These are phyloP conservation scores for Scaptomyza graminum DNA, from an alignment of 1,140 invertebrate genomes.

Conservation along the genomic window DNA sequence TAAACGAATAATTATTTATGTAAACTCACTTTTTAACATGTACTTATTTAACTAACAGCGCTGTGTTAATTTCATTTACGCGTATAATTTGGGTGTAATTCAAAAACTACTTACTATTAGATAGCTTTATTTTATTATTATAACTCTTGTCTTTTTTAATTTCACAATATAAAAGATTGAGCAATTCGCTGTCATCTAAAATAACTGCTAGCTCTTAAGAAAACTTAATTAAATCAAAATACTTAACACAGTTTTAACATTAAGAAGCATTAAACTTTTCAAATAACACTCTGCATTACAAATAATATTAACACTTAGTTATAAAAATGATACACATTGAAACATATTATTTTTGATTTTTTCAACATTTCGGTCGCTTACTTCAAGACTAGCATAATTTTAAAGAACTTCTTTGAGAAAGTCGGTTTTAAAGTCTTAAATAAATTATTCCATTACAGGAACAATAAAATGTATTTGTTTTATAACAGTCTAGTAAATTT, in stretches of 20 bases:
- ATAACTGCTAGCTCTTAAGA: slow-evolving; percentile 9
- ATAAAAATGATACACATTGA: too few relatives aligned
- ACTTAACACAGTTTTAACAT: background rate
- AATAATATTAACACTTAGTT: background rate
- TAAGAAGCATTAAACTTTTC: slow-evolving; percentile 9
- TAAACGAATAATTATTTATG: slow-evolving; percentile 5
- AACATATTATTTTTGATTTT: too few relatives aligned
- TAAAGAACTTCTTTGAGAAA: too few relatives aligned
- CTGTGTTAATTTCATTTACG: slow-evolving; percentile 5
- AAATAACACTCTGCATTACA: background rate
- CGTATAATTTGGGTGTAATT: slow-evolving; percentile 23
- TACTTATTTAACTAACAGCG: slow-evolving; percentile 34
- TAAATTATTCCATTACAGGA: too few relatives aligned
- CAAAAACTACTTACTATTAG: slow-evolving; percentile 35
- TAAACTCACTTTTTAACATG: slow-evolving; percentile 34
- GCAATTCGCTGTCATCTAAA: slow-evolving; percentile 19
- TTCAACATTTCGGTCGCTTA: too few relatives aligned
- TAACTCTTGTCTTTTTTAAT: background rate
- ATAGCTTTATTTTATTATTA: slow-evolving; percentile 12
- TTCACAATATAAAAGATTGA: background rate
- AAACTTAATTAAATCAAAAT: slow-evolving; percentile 4
- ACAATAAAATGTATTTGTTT: too few relatives aligned
- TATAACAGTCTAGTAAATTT: too few relatives aligned
- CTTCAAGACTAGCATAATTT: too few relatives aligned
- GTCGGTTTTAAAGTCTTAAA: too few relatives aligned